Evolutionary conservation across 1,140 invertebrate genomes (phyloP).

Genomic region (Caenorhabditis latens): DNA sequence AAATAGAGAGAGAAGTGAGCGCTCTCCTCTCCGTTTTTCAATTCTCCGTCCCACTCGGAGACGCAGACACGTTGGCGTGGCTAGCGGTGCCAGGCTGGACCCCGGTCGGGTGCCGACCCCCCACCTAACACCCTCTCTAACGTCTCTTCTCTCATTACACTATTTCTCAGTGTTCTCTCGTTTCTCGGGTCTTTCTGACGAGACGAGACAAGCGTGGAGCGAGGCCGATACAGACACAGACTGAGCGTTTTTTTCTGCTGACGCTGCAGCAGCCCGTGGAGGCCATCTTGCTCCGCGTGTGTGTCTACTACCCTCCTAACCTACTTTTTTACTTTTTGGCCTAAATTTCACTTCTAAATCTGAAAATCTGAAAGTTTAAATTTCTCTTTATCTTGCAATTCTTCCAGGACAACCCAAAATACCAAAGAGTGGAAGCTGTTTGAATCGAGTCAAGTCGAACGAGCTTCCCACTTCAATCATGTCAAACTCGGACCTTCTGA

Average conservation of each 20-base stretch:
- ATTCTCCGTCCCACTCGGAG: conserved; percentile 9
- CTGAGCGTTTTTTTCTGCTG: conserved; percentile 52
- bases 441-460: neutral
- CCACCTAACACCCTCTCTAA: conserved; percentile 45
- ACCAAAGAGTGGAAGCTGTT: neutral
- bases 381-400: too few relatives aligned
- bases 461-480: conserved; percentile 19
- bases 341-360: neutral
- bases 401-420: neutral
- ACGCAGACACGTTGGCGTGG: conserved; percentile 47
- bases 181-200: conserved; percentile 20
- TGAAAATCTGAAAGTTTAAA: neutral
- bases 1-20: conserved; percentile 15
- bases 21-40: conserved; percentile 28
- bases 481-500: conserved; percentile 24
- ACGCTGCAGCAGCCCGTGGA: conserved; percentile 49
- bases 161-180: conserved; percentile 38
- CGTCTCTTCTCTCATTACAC: neutral
- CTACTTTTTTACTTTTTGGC: conserved; percentile 45
- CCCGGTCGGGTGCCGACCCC: conserved; percentile 48
- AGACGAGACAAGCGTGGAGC: neutral
- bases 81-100: conserved; percentile 55
- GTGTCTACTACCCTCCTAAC: conserved; percentile 51
- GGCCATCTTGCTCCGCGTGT: conserved; percentile 52
- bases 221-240: conserved; percentile 33